Evolutionary conservation across 2,888 invertebrate species (phyloP), one percentile per base, ranked within the genome.

Genomic region (Podotricha telesiphe): DNA sequence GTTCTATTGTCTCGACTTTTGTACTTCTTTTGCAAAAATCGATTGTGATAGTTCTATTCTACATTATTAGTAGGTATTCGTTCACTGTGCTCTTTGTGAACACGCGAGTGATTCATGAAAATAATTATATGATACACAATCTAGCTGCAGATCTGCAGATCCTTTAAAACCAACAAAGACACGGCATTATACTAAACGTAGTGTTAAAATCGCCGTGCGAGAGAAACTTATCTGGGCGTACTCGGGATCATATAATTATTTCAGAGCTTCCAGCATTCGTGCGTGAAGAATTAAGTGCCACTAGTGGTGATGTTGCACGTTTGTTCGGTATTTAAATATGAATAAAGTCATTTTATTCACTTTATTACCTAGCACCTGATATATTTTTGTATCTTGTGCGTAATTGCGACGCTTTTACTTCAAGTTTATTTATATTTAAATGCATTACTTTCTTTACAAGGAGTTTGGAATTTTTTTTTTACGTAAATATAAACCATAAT

Each of bases 191-290:
- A 45, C 37, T 62, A 64, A 42, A 50, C 19, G 19, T 15, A 34
- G 56, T 51, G 65, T 58, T 65, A 37, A 68, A 68, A 65, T 51
- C 55, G 45, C 37, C 50, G 19, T 70, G 65, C 50, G n/a, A 67
- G 59, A 59, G 67, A 40, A 55, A 34, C 61, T 65, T 65, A 70
- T 68, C 47, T 58, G 22, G 22, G 34, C 42, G 56, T 42, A 45
- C 58, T 58, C n/a, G 19, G 53, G 58, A 67, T 53, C 70, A 59
- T 70, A 53, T 51, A 58, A 67, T 70, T 64, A 67, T 70, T 70
- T 37, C 47, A 70, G 67, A 59, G 47, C 67, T 59, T 67, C 56
- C 50, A 61, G 63, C 62, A 59, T 63, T 68, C 68, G 68, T 66
- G 68, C 62, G 50, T 71, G 48, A 65, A 51, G 55, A 68, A 65